Evolutionary conservation across 1,140 invertebrate genomes (phyloP), one percentile per base, ranked within the genome.

Genomic region (Mylabris phalerata): DNA sequence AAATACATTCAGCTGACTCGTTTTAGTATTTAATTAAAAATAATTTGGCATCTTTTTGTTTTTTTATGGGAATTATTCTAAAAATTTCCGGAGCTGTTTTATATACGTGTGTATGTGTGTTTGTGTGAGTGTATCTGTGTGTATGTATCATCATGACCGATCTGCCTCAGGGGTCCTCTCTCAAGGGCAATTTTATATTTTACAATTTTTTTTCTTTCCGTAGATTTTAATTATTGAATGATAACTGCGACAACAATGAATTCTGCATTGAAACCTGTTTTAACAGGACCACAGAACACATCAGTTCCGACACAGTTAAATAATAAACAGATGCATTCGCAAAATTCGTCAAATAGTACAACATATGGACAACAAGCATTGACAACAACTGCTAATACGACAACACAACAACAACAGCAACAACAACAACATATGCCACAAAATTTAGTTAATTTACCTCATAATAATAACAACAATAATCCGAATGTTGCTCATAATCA

Each of bases 231-330:
- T 19, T 32, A 32, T 32, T 32, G 32, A 32, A 32, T 4, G 7
- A 32, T 32, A 32, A 32, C 7, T 7, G 7, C 32, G 7, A 32
- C 32, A 32, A 32, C 9, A 42, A 79, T 80, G 79, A 80, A 78
- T 75, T 78, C 79, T 70, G 75, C 77, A 68, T 68, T 79, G 71
- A 79, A 80, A 72, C 78, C 79, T 64, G 77, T 75, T 62, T 65
- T 79, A 62, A 69, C 76, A 56, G 75, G 73, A 56, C 74, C 74
- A 50, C 75, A 76, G 56, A 75, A 76, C 67, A 68, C 75, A 49
- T 48, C 61, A 40, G 60, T 55, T 39, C 49, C 56, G 26, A 43
- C 57, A 9, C 62, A 57, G 38, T 24, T 65, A 32, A 42, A 42
- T 32, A 67, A 62, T 50, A 68, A 66, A 57, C 59, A 57, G 4